Evolutionary conservation across 2,888 invertebrate species (phyloP), one percentile per base, ranked within the genome.

Genomic region (Drosophila hamatofila): DNA sequence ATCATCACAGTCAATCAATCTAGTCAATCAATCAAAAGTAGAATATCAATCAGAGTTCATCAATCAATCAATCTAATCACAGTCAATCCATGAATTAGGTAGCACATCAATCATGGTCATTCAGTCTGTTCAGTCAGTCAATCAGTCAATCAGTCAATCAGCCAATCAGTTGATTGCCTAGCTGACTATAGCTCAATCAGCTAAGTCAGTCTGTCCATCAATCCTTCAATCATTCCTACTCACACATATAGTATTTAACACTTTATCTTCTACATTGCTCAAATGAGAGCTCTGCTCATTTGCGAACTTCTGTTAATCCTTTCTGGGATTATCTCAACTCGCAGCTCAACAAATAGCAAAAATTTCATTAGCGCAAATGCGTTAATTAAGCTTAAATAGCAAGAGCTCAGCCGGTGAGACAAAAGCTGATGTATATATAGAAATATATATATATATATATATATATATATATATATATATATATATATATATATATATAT

Each of bases 321-420:
- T 18, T 12, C 18, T 6, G 3, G 35, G 46, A 27, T 54, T 27
- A 23, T 1, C 25, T 8, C 35, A 46, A 21, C 23, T 52, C 52
- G 7, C 27, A 1, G 16, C 11, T 9, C 18, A 69, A 18, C 37
- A 56, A 46, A 63, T 33, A 44, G 60, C 63, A 27, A n/a, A 61
- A 70, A 60, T 66, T 62, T 80, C 65, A 80, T 78, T 72, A 78
- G 66, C 46, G 65, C 39, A 44, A 75, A 78, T 80, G 63, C 68
- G 77, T 67, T 76, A 80, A 72, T 72, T 72, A 46, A 67, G 80
- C 67, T 41, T 72, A 75, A 75, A 69, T 56, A 48, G 61, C 30
- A 75, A 0, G 12, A 44, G 44, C 52, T 30, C 23, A 48, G 27
- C 11, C 48, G 14, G 14, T 16, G 14, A 14, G 25, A 16, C 46